phyloP scores from a whole-genome alignment of 1,140 invertebrate genomes.

The Maniola jurtina region DNA sequence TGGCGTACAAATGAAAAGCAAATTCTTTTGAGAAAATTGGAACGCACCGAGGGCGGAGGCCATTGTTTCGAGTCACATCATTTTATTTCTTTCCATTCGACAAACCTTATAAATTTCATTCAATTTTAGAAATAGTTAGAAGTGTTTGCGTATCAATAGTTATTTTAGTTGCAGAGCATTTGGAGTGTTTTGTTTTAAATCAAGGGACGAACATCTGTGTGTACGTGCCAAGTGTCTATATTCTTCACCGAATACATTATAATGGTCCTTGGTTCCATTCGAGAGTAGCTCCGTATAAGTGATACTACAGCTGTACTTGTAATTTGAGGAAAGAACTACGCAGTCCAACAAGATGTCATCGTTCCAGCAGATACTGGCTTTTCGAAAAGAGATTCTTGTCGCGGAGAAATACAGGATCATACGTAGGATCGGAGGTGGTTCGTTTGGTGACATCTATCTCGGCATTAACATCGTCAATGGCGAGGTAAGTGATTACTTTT shows the following conservation, averaged over 20 bases:
- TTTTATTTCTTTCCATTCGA: constrained; percentile 49
- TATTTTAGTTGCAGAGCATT: constrained; percentile 26
- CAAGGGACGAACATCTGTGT: constrained; percentile 28
- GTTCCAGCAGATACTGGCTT: constrained; percentile 43
- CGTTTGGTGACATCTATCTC: constrained; percentile 99
- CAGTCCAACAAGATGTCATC: constrained; percentile 38
- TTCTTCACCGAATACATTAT: constrained; percentile 27
- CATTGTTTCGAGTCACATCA: constrained; percentile 40
- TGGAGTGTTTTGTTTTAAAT: constrained; percentile 23
- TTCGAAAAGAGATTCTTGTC: constrained; percentile 74
- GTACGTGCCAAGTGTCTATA: constrained; percentile 34
- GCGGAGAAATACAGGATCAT: constrained; percentile 96
- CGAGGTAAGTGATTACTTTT: constrained; percentile 82
- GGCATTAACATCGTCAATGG: constrained; percentile 97
- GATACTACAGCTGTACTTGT: constrained; percentile 9
- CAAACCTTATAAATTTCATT: constrained; percentile 33
- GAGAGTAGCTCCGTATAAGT: constrained; percentile 23
- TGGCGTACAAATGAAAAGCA: background rate
- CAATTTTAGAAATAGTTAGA: constrained; percentile 41
- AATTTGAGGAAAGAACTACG: constrained; percentile 15
- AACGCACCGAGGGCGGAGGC: constrained; percentile 44
- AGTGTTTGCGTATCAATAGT: constrained; percentile 48
- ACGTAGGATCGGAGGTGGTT: constrained; percentile 97
- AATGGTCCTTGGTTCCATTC: constrained; percentile 40
- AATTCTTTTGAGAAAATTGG: constrained; percentile 30